Base-by-base conservation (phyloP, 1,140 invertebrate genomes). In the Drosophila mojavensis region DNA sequence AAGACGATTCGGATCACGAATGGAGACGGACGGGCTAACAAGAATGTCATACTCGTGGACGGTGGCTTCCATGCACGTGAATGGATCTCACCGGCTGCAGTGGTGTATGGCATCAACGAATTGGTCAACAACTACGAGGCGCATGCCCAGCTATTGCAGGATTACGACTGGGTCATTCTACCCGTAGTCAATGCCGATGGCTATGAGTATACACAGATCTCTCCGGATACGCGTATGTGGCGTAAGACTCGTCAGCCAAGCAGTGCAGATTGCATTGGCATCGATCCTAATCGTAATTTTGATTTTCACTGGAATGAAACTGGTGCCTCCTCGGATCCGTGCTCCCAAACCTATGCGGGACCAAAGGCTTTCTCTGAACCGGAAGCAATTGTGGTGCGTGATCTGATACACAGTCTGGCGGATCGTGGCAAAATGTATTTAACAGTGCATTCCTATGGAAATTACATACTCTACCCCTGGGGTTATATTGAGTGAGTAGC, bases 401-500 rank as follows among this genome's bases (percentile, higher is more conserved):
- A 94, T 75, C 85, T 92, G 0, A 88, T 94, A 0, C 68, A 88
- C 2, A 92, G 93, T 3, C 90, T 95, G 41, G 92, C 94, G 5
- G 79, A 92, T 2, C 91, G 93, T 1, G 92, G 95, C 7, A 93
- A 94, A 51, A 92, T 95, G 45, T 97, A 96, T 77, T 91, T 97
- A 6, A 95, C 95, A 0, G 78, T 97, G n/a, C 96, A 97, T 68
- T 94, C 95, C 53, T 94, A 93, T 78, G 95, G 95, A 24, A 93
- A 94, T 68, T 94, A 94, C 75, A 91, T 96, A 43, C 81, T 96
- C 5, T 95, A 96, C 77, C 96, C 96, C 11, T 96, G 95, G 94
- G 96, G 96, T 20, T 96, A 94, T 75, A 95, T 94, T n/a, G 56
- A 28, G 90, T 91, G 33, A 66, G 75, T 81, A 7, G 9, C 7